These are phyloP conservation scores for Indri indri DNA, from an alignment of 2,113 vertebrate genomes.

Conservation along the genomic window DNA sequence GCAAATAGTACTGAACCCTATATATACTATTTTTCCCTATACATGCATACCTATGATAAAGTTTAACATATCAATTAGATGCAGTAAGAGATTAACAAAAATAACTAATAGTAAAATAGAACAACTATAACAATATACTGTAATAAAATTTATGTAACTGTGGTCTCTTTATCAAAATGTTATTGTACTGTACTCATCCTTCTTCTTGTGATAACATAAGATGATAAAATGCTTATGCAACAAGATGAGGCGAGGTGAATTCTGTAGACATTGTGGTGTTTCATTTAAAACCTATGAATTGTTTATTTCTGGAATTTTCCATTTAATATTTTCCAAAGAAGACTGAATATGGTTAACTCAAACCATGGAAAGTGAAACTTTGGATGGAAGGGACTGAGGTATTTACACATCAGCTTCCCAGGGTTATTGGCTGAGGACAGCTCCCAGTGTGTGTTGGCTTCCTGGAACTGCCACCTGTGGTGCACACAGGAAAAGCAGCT, in stretches of 20 bases:
- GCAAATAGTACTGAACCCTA: neutral
- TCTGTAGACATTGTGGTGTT: neutral
- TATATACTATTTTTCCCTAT: neutral
- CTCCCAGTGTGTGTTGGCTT: rapidly evolving
- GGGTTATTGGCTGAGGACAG: neutral
- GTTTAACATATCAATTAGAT: neutral
- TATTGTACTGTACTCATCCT: neutral
- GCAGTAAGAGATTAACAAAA: neutral
- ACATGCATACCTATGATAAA: neutral
- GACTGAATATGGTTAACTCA: neutral
- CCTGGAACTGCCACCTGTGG: neutral
- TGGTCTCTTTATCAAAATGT: neutral
- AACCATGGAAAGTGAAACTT: neutral
- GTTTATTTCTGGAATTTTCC: neutral
- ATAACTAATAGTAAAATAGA: neutral
- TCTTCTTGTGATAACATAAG: neutral
- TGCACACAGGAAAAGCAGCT: rapidly evolving
- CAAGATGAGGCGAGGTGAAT: neutral
- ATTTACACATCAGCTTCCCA: rapidly evolving
- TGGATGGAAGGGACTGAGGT: neutral
- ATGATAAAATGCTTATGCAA: neutral
- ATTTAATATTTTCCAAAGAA: neutral
- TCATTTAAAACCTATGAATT: neutral
- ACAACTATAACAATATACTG: neutral
- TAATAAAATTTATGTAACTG: neutral